Percentiles rank a stretch among this genome's conserved stretches.
phyloP scores from a whole-genome alignment of 2,113 vertebrate species.

The Ivindomyrus marchei region DNA sequence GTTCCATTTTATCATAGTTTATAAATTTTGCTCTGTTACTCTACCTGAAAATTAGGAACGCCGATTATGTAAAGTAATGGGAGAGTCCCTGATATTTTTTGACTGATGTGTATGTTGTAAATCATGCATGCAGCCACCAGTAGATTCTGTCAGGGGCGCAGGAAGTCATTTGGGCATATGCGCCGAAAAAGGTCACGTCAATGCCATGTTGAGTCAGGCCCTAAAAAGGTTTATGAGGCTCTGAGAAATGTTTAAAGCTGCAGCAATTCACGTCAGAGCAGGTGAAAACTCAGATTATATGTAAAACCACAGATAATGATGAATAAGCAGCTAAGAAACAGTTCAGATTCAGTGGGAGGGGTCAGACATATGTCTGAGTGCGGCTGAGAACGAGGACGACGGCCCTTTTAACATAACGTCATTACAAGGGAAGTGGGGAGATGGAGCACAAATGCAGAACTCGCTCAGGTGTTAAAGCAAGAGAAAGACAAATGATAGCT shows the following conservation, averaged over 20 bases:
- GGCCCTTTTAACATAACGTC: not conserved
- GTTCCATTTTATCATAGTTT: not conserved
- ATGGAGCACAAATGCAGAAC: not conserved
- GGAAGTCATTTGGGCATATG: not conserved
- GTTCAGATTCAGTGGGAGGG: not conserved
- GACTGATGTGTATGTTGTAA: not conserved
- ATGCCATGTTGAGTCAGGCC: slow-evolving; percentile 13
- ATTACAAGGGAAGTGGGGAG: not conserved
- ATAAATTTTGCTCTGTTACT: not conserved
- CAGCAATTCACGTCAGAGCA: slow-evolving; percentile 8
- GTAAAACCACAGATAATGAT: slow-evolving; percentile 1
- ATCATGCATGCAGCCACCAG: not conserved
- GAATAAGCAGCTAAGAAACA: not conserved
- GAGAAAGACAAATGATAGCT: slow-evolving; percentile 32
- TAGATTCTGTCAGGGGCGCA: slow-evolving; percentile 15
- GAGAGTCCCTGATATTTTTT: not conserved
- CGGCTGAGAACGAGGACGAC: not conserved
- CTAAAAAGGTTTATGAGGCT: slow-evolving; percentile 18
- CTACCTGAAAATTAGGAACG: not conserved
- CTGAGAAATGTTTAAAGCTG: slow-evolving; percentile 19
- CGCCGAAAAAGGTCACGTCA: slow-evolving; percentile 25
- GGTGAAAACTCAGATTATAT: not conserved
- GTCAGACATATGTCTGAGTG: not conserved
- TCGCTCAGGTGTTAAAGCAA: not conserved
- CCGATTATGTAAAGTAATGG: not conserved